Conservation (phyloP, 35 echinoderm and acorn worm genomes). For the Heliocidaris tuberculata region DNA sequence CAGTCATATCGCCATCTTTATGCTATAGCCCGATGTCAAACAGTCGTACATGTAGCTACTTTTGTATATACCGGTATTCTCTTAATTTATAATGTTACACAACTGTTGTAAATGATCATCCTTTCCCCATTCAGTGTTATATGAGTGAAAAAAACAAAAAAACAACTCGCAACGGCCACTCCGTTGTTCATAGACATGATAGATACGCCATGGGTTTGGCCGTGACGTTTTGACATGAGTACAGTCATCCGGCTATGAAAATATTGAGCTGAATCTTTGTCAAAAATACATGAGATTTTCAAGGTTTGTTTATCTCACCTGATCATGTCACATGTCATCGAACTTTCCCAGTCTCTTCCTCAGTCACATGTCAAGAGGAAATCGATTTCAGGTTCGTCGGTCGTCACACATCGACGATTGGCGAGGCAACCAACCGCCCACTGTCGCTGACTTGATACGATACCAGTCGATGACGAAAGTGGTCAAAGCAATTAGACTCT, state of each 20-base stretch:
- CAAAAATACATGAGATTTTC: not conserved
- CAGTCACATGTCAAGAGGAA: constrained; percentile 10
- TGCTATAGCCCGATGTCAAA: too few species aligned
- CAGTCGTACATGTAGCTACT: too few species aligned
- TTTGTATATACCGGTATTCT: too few species aligned
- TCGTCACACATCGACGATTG: not conserved
- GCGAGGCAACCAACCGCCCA: not conserved
- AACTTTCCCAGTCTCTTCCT: constrained; percentile 16
- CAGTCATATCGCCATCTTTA: not conserved
- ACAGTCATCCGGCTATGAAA: not conserved
- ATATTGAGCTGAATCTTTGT: not conserved
- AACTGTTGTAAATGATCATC: too few species aligned
- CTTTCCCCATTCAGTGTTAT: too few species aligned
- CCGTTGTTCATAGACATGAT: too few species aligned
- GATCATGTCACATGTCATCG: constrained; percentile 39
- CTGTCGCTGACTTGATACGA: not conserved
- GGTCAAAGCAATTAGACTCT: not conserved
- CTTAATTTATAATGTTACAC: too few species aligned
- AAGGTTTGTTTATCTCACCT: constrained; percentile 27
- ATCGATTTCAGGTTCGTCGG: not conserved
- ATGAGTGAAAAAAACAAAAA: too few species aligned
- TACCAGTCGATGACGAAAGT: not conserved
- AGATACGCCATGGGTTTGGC: not conserved
- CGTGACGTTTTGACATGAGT: not conserved
- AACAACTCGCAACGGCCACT: too few species aligned